Evolutionary conservation across 1,140 invertebrate species (phyloP), one percentile per base, ranked within the genome.

Genomic region (Apis florea): DNA sequence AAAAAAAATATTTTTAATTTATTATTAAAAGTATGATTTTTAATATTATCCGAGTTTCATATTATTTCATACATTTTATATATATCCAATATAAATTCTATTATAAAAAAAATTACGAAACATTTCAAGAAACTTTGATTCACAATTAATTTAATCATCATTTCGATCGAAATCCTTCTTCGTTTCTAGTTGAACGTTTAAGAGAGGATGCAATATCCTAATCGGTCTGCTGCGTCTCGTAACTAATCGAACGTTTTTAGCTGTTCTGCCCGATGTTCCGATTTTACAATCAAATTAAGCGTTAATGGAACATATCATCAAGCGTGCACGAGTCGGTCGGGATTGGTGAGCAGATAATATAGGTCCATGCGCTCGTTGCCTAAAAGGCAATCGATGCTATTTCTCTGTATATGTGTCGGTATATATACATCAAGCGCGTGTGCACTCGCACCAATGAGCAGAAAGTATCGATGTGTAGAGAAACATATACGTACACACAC

Each of bases 341-440:
- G 61, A 79, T 83, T 79, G 74, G 64, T 24, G 66, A 71, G 40
- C 73, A 49, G 75, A 66, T 83, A 77, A 73, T 61, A 83, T 77
- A 49, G 63, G 69, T 72, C 82, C 63, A 69, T 40, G 82, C 49
- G 77, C 56, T 61, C 53, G 75, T 67, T 79, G 75, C 64, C 73
- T 47, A 76, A 70, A 77, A 67, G 63, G 82, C 82, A 87, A 87
- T 87, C 86, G 86, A 87, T 87, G 78, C 53, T 64, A 54, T 69
- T 61, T 72, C 72, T 21, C 68, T 64, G 75, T 68, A 59, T 59
- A 54, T 12, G 80, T 83, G 72, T 26, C 58, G 21, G 56, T 70
- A 59, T 66, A 67, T 12, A 21, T 53, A 72, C 17, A 51, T 10
- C 15, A 61, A 51, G 26, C 58, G 74, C 53, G 64, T 64, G 54